A percentile compares a stretch with the other conserved stretches of the same genome.
Conservation (phyloP, 2,888 invertebrate species). For the Phyto melanocephala region DNA sequence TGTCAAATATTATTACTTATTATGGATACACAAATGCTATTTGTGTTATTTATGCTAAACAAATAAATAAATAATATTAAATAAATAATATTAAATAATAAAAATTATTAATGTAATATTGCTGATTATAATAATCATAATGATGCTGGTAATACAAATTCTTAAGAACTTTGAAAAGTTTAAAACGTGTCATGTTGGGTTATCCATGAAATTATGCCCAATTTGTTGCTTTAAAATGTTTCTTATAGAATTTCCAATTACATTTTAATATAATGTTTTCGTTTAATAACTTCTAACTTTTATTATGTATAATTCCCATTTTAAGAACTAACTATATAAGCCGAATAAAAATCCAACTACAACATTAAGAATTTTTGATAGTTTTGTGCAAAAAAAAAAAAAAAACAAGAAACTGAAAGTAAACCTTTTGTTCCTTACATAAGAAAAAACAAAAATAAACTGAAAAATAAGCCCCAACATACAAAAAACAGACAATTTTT, state of each 20-base stretch:
- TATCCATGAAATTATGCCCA: constrained; percentile 72
- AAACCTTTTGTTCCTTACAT: constrained; percentile 58
- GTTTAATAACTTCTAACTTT: constrained; percentile 23
- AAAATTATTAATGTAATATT: not conserved
- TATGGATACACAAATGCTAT: not conserved
- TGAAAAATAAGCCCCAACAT: constrained; percentile 1
- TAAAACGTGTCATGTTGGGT: constrained; percentile 77
- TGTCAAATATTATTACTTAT: not conserved
- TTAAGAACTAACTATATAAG: constrained; percentile 62
- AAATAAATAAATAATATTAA: not conserved
- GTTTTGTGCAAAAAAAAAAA: not conserved
- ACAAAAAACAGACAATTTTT: constrained; percentile 37
- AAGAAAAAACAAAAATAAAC: constrained; percentile 34
- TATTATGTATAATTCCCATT: constrained; percentile 17
- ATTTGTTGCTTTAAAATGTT: constrained; percentile 65
- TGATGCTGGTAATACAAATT: too few relatives aligned
- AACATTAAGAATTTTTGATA: constrained; percentile 13
- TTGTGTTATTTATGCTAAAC: too few relatives aligned
- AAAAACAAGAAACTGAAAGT: not conserved
- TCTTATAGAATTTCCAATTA: constrained; percentile 55
- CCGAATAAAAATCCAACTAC: constrained; percentile 49
- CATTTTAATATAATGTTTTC: constrained; percentile 36
- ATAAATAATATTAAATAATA: not conserved
- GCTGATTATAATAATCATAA: not conserved
- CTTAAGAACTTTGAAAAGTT: constrained; percentile 75